Base-by-base conservation (phyloP, 2,888 invertebrate genomes). In the Eretmocerus hayati region DNA sequence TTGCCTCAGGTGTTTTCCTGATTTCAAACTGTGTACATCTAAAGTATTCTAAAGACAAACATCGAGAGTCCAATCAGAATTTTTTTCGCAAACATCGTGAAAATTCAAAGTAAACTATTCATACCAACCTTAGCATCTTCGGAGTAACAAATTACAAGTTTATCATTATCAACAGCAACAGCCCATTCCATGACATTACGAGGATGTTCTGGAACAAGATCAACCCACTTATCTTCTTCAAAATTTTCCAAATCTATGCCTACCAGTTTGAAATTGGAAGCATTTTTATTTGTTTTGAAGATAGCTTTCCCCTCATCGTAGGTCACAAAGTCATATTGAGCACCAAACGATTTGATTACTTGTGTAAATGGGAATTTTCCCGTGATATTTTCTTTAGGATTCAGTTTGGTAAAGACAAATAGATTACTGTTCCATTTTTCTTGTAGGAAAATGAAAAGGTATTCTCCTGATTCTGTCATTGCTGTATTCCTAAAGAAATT, bases 291-390 rank as follows among this genome's bases (percentile, higher is more conserved):
- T 19, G 97, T 96, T 38, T 87, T 84, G 72, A 97, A 89, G 63
- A 89, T 81, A 56, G 87, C 85, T 59, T 85, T 78, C 0, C 84
- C 79, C 1, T 84, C 93, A 55, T 86, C 83, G 71, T 94, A 96
- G 19, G 93, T 90, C 16, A 97, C 76, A 67, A 93, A 96, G 88
- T 92, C 88, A 72, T 90, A 96, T 72, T 94, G 94, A 1, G 93
- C 90, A 72, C 94, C 92, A 69, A 94, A 87, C 69, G 88, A 85
- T 63, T 84, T 83, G 46, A 96, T 85, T 56, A 97, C 80, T 69
- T 88, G 85, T 42, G 81, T 85, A 46, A 92, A 79, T 8, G 80
- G 74, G 44, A 90, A 72, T 62, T 78, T 80, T 26, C 79, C 81
- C 33, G 64, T 69, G 53, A 94, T 80, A n/a, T n/a, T n/a, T n/a